Base-by-base conservation (phyloP, 2,113 vertebrate species). In the Vidua chalybeata region DNA sequence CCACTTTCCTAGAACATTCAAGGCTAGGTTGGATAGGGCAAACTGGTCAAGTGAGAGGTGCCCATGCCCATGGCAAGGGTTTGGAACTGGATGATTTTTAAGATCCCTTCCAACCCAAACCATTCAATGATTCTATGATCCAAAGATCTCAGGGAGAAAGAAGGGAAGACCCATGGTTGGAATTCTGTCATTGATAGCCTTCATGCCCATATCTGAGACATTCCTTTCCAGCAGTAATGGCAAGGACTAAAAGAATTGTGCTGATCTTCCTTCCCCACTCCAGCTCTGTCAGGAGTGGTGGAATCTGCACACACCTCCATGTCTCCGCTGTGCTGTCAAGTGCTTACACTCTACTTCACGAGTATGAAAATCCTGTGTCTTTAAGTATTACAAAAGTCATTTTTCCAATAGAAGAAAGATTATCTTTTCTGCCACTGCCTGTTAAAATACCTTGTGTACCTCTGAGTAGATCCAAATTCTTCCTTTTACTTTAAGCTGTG, bases 381-480 rank as follows among this genome's bases (percentile, higher is more conserved):
- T 77, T 66, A 93, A 71, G 59, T 45, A 85, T 48, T 49, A 83
- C 51, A 59, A 49, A 93, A 87, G 48, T 46, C 0, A 41, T 76
- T 87, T 95, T 94, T 62, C 43, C 71, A 67, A 3, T 13, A 68
- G 67, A 91, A 80, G 24, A 46, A 94, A 55, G 9, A 84, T 78
- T 71, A 86, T 68, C 52, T 59, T 91, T 90, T 85, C 66, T 74
- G 64, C 64, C 64, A 68, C 52, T 74, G 46, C 51, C 75, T 46
- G n/a, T 84, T 94, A 77, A 92, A 96, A 88, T 55, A 55, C 24
- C 55, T 71, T 21, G 5, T 59, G 48, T 31, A 56, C 7, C 48
- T 81, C 20, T 24, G 10, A 88, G 61, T n/a, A 93, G 39, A 81
- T 86, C 39, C 83, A 86, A 86, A 90, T 94, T 84, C 72, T 90